These are phyloP conservation scores for Andrena cerasifolii DNA, from an alignment of 1,140 invertebrate genomes.

Conservation along the genomic window DNA sequence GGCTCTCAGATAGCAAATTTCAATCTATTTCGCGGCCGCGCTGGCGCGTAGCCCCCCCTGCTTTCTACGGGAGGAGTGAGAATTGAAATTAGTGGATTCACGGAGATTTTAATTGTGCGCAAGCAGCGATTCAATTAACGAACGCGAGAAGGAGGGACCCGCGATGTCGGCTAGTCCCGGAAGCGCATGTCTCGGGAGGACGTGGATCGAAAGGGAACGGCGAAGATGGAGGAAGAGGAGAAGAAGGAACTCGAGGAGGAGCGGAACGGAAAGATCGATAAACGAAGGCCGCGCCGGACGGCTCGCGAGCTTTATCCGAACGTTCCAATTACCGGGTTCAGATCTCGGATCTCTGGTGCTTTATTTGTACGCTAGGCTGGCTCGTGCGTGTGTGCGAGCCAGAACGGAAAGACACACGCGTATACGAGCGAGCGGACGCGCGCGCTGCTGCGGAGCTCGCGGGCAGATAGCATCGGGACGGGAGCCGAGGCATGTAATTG, in stretches of 20 bases:
- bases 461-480: constrained; percentile 75
- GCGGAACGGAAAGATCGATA: constrained; percentile 57
- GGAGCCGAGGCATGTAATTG: constrained; percentile 77
- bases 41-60: too few relatives aligned
- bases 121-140: constrained; percentile 63
- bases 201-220: background rate
- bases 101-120: constrained; percentile 62
- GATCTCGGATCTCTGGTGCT: constrained; percentile 58
- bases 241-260: constrained; percentile 26
- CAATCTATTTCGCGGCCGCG: too few relatives aligned
- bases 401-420: constrained; percentile 58
- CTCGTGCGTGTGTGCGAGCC: constrained; percentile 28
- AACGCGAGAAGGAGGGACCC: constrained; percentile 34
- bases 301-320: constrained; percentile 65
- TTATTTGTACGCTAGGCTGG: constrained; percentile 56
- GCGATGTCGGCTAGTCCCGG: constrained; percentile 48
- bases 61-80: too few relatives aligned
- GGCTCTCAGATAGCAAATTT: too few relatives aligned
- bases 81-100: constrained; percentile 59
- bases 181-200: constrained; percentile 42
- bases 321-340: constrained; percentile 67
- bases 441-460: constrained; percentile 37
- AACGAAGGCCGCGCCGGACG: constrained; percentile 46
- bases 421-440: constrained; percentile 33
- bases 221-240: constrained; percentile 6